Percentiles rank a stretch among this genome's conserved stretches.
Evolutionary conservation across 2,888 invertebrate genomes (phyloP).

Genomic region (Julus scandinavius): DNA sequence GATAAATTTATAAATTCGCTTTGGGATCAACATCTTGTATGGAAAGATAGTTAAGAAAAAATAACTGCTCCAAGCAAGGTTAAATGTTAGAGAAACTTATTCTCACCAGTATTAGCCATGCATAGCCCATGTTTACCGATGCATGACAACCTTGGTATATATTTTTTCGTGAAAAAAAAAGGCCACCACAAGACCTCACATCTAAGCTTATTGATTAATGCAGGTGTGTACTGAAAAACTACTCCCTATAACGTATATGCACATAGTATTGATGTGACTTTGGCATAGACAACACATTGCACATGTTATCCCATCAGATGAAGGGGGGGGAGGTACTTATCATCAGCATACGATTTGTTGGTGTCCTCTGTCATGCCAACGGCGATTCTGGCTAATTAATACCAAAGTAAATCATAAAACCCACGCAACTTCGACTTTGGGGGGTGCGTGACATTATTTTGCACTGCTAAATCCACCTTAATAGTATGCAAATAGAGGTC

Average conservation of each 20-base stretch:
- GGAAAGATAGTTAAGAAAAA: neutral
- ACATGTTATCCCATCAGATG: neutral
- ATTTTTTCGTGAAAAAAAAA: neutral
- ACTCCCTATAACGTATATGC: neutral
- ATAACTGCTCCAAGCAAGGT: neutral
- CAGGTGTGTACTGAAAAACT: neutral
- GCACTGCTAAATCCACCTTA: neutral
- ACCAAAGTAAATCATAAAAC: conserved; percentile 15
- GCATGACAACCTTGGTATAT: neutral
- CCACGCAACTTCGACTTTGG: neutral
- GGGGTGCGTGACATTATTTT: neutral
- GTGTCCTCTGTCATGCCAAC: neutral
- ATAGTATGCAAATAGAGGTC: conserved; percentile 5
- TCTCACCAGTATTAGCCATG: conserved; percentile 38
- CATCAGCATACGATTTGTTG: neutral
- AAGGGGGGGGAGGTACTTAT: neutral
- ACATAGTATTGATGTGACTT: neutral
- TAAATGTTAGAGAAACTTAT: neutral
- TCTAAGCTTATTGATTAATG: neutral
- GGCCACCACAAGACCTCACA: neutral
- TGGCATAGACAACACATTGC: no score
- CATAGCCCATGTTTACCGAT: conserved; percentile 9
- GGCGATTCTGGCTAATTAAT: neutral
- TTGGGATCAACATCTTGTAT: conserved; percentile 3
- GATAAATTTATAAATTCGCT: neutral